Conservation (phyloP, 2,888 invertebrate genomes). For the Lasioglossum morio region DNA sequence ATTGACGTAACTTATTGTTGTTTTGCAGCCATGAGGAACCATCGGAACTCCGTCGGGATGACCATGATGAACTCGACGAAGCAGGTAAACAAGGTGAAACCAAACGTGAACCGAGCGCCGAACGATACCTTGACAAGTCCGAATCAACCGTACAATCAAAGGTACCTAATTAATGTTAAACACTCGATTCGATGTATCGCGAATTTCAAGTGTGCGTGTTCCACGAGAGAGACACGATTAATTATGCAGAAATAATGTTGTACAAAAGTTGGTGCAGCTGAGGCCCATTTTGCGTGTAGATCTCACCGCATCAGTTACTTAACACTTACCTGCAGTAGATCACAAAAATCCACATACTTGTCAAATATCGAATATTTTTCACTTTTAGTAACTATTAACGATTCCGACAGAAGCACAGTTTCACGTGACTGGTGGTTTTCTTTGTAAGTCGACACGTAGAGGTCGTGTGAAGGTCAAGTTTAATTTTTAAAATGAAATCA, state of each 20-base stretch:
- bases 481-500: neutral
- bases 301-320: conserved; percentile 14
- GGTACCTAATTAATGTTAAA: conserved; percentile 81
- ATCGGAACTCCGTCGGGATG: conserved; percentile 90
- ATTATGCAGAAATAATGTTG: neutral
- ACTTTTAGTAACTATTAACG: neutral
- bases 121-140: conserved; percentile 90
- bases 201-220: conserved; percentile 43
- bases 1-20: neutral
- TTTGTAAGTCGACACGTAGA: neutral
- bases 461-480: neutral
- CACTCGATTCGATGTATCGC: conserved; percentile 11
- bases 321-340: neutral
- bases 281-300: conserved; percentile 19
- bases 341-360: neutral
- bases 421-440: neutral
- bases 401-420: neutral
- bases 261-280: conserved; percentile 10
- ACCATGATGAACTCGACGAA: conserved; percentile 91
- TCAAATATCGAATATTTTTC: neutral
- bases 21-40: conserved; percentile 91
- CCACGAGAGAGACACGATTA: conserved; percentile 44
- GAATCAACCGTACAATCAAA: conserved; percentile 89
- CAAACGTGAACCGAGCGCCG: conserved; percentile 92
- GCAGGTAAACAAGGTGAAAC: conserved; percentile 96